Evolutionary conservation across 2,888 invertebrate genomes (phyloP), one percentile per base, ranked within the genome.

Genomic region (Sinohyriopsis cumingii): DNA sequence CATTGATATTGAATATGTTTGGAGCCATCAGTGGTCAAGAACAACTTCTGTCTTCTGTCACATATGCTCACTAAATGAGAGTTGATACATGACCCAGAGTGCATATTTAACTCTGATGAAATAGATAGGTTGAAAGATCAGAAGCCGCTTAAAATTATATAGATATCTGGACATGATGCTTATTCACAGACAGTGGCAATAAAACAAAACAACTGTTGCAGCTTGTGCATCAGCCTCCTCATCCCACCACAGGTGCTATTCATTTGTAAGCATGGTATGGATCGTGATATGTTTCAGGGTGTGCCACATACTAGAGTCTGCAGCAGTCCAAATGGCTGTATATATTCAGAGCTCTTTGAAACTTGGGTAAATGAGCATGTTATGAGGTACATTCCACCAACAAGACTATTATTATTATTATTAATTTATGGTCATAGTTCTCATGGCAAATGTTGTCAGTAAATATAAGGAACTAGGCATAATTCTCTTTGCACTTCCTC

Each of bases 391-490:
- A 55, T 59, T 25, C 33, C n/a, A 19, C 61, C 67, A 24, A 18
- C 25, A 24, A 67, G 61, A 25, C 25, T n/a, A n/a, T n/a, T n/a
- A 55, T 24, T 59, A 25, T 22, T 89, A 61, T 64, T 89, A 28
- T 76, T 89, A 45, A 65, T 89, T 25, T 88, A 90, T 79, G 87
- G 87, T 24, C 88, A 89, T 66, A 57, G 68, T 15, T 78, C 83
- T 25, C 84, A 85, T 68, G 82, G 78, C 20, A 77, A 65, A 68
- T 33, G 83, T 88, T 73, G 68, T 89, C n/a, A 77, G 80, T 59
- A 81, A 68, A 68, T 86, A 84, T n/a, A 80, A 84, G 68, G 77
- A 85, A 63, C 81, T 86, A 72, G 79, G 82, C 28, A 80, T 87
- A 25, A 76, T 84, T 19, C 78, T 91, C 55, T 57, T 89, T 33